A percentile compares a stretch with the other conserved stretches of the same genome.
These are phyloP conservation scores for Drosophila ironensis DNA, from an alignment of 1,140 invertebrate species.

Conservation along the genomic window DNA sequence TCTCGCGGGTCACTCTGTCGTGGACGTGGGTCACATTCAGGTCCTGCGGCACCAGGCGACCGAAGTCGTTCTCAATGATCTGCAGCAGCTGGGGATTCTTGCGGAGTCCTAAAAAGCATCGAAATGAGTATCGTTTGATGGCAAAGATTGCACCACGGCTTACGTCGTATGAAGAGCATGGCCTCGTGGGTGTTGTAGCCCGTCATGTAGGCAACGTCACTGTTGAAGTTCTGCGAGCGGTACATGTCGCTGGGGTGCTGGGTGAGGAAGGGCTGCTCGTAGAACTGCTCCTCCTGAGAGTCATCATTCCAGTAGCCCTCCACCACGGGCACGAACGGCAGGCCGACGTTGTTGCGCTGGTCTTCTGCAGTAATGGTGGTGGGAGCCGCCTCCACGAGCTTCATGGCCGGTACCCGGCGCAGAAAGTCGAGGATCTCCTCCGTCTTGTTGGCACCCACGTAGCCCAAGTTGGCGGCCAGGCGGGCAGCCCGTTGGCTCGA, in stretches of 20 bases:
- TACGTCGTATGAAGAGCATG: constrained; percentile 83
- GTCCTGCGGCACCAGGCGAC: constrained; percentile 83
- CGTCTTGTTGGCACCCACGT: constrained; percentile 62
- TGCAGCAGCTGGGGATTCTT: constrained; percentile 83
- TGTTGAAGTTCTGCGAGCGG: constrained; percentile 82
- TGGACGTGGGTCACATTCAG: constrained; percentile 72
- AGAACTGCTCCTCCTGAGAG: constrained; percentile 42
- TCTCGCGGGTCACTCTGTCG: constrained; percentile 82
- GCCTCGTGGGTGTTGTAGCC: constrained; percentile 85
- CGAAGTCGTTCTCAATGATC: constrained; percentile 84
- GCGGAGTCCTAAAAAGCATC: constrained; percentile 82
- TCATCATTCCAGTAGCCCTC: constrained; percentile 75
- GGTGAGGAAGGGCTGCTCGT: constrained; percentile 84
- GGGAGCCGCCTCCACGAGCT: constrained; percentile 82
- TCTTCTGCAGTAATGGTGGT: constrained; percentile 82
- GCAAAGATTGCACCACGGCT: background rate
- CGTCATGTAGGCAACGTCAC: constrained; percentile 83
- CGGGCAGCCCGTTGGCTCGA: constrained; percentile 48
- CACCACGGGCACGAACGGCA: constrained; percentile 83
- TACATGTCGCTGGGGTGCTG: constrained; percentile 83
- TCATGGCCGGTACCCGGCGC: constrained; percentile 65
- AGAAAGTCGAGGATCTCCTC: constrained; percentile 64
- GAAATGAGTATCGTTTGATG: no score
- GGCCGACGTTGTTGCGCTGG: constrained; percentile 83
- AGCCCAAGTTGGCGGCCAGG: constrained; percentile 61